These are phyloP conservation scores for Lumbricus terrestris DNA, from an alignment of 2,888 invertebrate species.

Conservation along the genomic window DNA sequence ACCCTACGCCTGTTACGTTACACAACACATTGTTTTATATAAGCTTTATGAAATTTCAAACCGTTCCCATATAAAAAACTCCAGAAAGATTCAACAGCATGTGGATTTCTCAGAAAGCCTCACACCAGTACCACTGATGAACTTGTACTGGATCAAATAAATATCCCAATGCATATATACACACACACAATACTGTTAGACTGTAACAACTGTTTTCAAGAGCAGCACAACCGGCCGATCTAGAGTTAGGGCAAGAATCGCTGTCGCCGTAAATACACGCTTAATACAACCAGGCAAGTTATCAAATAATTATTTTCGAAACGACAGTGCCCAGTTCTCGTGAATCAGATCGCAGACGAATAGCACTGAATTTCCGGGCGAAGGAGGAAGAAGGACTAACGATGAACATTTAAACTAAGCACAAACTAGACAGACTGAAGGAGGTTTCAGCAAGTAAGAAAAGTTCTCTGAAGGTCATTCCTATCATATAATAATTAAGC, in stretches of 20 bases:
- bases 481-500: not conserved
- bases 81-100: not conserved
- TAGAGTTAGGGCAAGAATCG: not conserved
- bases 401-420: not conserved
- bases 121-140: not conserved
- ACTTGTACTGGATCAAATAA: not conserved
- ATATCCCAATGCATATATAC: not conserved
- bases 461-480: not conserved
- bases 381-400: not conserved
- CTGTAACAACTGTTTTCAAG: not conserved
- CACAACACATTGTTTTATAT: not conserved
- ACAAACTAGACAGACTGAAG: not conserved
- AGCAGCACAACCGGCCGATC: not conserved
- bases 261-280: not conserved
- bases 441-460: constrained; percentile 3
- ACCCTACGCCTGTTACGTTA: not conserved
- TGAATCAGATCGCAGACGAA: not conserved
- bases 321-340: not conserved
- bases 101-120: not conserved
- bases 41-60: not conserved
- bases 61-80: not conserved
- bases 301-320: not conserved
- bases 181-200: not conserved
- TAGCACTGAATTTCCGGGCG: not conserved
- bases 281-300: not conserved